A percentile compares a stretch with the other conserved stretches of the same genome.
Conservation (phyloP, 2,113 vertebrate species). For the Holacanthus passer region DNA sequence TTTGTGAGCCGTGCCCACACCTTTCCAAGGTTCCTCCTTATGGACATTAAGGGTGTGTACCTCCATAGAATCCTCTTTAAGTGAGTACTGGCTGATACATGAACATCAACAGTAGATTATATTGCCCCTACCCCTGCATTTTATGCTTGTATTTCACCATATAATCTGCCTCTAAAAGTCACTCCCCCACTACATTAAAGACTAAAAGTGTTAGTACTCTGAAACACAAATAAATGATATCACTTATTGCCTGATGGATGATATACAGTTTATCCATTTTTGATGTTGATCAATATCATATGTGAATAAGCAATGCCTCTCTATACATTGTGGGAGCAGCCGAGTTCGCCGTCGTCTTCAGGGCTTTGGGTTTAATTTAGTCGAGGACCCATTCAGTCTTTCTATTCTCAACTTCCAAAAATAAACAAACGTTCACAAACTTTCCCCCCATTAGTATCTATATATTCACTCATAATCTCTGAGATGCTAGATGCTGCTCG, state of each 20-base stretch:
- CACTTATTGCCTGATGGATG: constrained; percentile 84
- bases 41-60: constrained; percentile 45
- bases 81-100: constrained; percentile 46
- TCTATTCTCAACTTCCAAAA: constrained; percentile 40
- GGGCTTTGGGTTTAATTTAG: constrained; percentile 42
- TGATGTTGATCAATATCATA: constrained; percentile 47
- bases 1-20: constrained; percentile 68
- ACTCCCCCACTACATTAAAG: constrained; percentile 35
- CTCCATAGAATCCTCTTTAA: constrained; percentile 26
- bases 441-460: constrained; percentile 5
- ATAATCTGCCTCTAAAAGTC: constrained; percentile 26
- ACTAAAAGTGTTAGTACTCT: constrained; percentile 75
- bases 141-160: constrained; percentile 46
- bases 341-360: neutral
- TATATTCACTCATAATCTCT: constrained; percentile 23
- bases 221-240: constrained; percentile 79
- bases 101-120: constrained; percentile 48
- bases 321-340: constrained; percentile 64
- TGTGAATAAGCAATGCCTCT: constrained; percentile 53
- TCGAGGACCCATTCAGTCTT: constrained; percentile 21
- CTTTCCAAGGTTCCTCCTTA: constrained; percentile 47
- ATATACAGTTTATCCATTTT: constrained; percentile 67
- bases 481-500: constrained; percentile 37
- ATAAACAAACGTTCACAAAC: constrained; percentile 55
- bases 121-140: constrained; percentile 43